Evolutionary conservation across 2,113 vertebrate species (phyloP), one percentile per base, ranked within the genome.

Genomic region (Neopipo cinnamomea): DNA sequence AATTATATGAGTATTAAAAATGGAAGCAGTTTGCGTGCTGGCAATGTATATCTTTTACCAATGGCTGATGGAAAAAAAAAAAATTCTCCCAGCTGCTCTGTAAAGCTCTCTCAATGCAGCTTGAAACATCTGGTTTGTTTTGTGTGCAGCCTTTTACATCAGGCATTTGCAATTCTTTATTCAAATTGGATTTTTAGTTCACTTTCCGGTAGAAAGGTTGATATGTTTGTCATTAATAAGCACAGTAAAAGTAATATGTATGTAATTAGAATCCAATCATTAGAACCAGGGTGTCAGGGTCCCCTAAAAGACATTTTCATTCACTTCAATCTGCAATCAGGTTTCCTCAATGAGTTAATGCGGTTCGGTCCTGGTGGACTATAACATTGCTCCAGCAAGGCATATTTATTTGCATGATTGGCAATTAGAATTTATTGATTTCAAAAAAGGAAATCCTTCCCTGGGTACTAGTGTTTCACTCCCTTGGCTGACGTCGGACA

Each of bases 181-280:
- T 98, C 97, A 97, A 98, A 98, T 98, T 98, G 97, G 97, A 97
- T 98, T 98, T 97, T 98, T 98, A 97, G 86, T 98, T 98, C 95
- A 97, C 97, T 98, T 97, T 97, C 97, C 28, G 5, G 90, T 94
- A 78, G 91, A 93, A 90, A 95, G 53, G 65, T 95, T 97, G 94
- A 79, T 92, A 91, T 58, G 78, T 88, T 96, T 95, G 91, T 80
- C 87, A 92, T 96, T 97, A 97, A 92, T 93, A 97, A 97, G 67
- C 62, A 81, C 35, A 28, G 71, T 73, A 85, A 83, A 94, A 95
- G 41, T 76, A 95, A 88, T 88, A 88, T 67, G 58, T 70, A 24
- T 41, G 14, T 61, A 78, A 96, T 94, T 96, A 96, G 79, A 92
- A 93, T 95, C 92, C 52, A 93, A 18, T 85, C 84, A 91, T 55